Evolutionary conservation across 2,113 vertebrate species (phyloP).

Genomic region (Aramus guarauna): DNA sequence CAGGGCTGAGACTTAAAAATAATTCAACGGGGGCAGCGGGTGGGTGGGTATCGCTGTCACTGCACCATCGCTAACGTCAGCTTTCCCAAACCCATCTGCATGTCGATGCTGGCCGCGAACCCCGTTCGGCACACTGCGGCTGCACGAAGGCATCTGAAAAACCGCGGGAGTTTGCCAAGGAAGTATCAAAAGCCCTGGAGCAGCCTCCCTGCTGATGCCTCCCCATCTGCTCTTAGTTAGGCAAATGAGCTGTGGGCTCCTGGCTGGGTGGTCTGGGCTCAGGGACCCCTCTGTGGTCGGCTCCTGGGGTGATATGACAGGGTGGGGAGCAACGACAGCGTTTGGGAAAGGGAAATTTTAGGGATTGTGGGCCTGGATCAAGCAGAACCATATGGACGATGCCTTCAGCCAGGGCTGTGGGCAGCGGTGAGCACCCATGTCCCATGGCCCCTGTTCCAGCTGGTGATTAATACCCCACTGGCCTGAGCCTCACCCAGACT

Average conservation of each 20-base stretch:
- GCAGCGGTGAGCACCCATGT: accelerated
- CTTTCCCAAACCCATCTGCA: not conserved
- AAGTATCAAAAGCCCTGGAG: not conserved
- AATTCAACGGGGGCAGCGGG: not conserved
- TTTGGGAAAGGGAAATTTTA: not conserved
- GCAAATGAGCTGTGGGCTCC: not conserved
- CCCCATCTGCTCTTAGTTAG: not conserved
- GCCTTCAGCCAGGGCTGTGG: not conserved
- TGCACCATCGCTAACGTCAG: accelerated
- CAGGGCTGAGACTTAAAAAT: not conserved
- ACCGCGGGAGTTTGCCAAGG: not conserved
- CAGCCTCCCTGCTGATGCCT: not conserved
- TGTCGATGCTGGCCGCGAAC: accelerated
- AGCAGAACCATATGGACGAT: not conserved
- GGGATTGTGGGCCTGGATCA: not conserved
- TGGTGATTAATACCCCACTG: not conserved
- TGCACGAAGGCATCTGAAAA: accelerated
- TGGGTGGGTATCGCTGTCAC: not conserved
- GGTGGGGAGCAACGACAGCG: not conserved
- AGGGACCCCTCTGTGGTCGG: not conserved
- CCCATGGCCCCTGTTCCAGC: not conserved
- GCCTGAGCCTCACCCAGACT: not conserved
- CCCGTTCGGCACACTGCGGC: accelerated
- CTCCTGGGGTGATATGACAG: not conserved
- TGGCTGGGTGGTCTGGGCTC: not conserved